phyloP scores from a whole-genome alignment of 2,113 vertebrate genomes.

The Mobula birostris region DNA sequence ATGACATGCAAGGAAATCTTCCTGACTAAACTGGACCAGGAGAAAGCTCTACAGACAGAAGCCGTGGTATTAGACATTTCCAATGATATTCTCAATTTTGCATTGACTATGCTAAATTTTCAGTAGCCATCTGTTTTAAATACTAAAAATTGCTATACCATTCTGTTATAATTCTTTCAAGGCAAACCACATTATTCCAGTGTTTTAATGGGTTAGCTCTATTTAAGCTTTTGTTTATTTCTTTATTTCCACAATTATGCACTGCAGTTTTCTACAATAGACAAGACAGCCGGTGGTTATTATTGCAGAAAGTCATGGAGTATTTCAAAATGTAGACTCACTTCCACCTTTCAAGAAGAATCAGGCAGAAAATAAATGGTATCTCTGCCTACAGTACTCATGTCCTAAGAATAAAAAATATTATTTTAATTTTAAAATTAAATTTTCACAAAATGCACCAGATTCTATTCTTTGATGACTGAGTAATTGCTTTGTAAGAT shows the following conservation, averaged over 20 bases:
- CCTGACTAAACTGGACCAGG: neutral
- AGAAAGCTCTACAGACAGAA: neutral
- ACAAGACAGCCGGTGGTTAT: no score
- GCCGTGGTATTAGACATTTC: neutral
- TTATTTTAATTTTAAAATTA: neutral
- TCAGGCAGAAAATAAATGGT: no score
- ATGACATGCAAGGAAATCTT: neutral
- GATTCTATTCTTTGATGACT: neutral
- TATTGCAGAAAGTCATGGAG: no score
- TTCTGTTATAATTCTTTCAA: neutral
- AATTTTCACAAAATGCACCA: neutral
- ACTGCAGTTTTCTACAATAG: no score
- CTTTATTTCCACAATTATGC: no score
- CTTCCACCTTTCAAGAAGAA: neutral
- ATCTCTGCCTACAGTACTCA: neutral
- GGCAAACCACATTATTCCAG: neutral
- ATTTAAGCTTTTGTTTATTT: no score
- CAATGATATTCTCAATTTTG: neutral
- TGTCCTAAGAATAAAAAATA: neutral
- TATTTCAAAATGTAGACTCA: neutral
- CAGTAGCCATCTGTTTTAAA: neutral
- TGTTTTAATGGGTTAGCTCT: neutral
- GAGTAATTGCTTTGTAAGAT: neutral
- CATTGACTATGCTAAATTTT: neutral
- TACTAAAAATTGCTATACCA: neutral